Base-by-base conservation (phyloP, 2,113 vertebrate species). In the Potamarius usumacintae region DNA sequence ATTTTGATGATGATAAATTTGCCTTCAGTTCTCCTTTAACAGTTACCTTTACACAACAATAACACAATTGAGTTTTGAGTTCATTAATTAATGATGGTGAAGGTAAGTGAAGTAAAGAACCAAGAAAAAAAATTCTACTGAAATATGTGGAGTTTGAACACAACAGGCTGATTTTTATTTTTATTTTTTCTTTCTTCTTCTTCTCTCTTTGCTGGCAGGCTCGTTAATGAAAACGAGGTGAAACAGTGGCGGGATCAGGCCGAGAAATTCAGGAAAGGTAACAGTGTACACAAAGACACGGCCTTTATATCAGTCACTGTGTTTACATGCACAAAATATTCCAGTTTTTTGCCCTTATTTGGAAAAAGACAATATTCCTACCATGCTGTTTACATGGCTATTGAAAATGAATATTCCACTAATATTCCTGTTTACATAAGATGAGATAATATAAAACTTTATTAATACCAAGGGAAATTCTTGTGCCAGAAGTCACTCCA, bases 211-310 rank as follows among this genome's bases (percentile, higher is more conserved):
- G 58, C 27, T 63, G 11, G 65, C 92, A 99, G 98, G 98, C 94
- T 99, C 87, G 96, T 99, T 89, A 99, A 99, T 17, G 98, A 99
- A 93, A 99, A 99, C 18, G 98, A 99, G 92, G 98, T 99, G 86
- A 98, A 97, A 85, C 97, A 98, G 90, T 99, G 98, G 98, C 93
- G 95, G 83, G 97, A 99, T 53, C 98, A 99, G 92, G 97, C 97
- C 27, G 98, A 99, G 92, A 99, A 97, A 92, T 98, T 99, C 94
- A 95, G 98, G 89, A 99, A 96, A 97, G 98, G 98, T 99, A 93
- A 91, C 90, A 69, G 0, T 48, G 71, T 22, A 50, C 20, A 50
- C 9, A 52, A 20, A 50, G 42, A 4, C 7, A 53, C 25, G n/a
- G 42, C 34, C 20, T 42, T n/a, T 67, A 6, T 14, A 27, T 67